phyloP scores from a whole-genome alignment of 2,797 vertebrate genomes.

The Falco cherrug region DNA sequence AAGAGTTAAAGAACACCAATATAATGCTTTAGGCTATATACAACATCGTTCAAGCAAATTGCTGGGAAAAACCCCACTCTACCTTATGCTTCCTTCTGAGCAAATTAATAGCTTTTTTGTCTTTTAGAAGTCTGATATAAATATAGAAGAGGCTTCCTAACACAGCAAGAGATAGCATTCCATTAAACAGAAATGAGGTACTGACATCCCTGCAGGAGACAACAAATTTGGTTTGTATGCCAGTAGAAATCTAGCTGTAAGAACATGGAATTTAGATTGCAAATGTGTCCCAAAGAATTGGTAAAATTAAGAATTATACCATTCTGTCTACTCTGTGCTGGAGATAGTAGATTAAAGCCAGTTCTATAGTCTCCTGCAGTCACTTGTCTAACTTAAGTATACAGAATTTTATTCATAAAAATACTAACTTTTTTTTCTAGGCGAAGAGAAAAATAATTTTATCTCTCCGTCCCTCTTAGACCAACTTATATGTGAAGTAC shows the following conservation, averaged over 20 bases:
- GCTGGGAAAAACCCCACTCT: accelerated
- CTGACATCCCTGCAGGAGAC: not conserved
- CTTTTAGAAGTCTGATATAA: not conserved
- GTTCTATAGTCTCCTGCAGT: not conserved
- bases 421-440: not conserved
- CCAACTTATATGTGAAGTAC: not conserved
- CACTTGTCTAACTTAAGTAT: not conserved
- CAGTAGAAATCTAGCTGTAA: not conserved
- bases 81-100: not conserved
- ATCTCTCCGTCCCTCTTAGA: not conserved
- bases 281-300: accelerated
- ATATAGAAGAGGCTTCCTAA: not conserved
- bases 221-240: not conserved
- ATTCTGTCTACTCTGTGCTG: not conserved
- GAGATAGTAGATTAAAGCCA: not conserved
- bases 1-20: not conserved
- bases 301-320: not conserved
- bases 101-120: not conserved
- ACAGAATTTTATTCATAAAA: not conserved
- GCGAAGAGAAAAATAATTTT: not conserved
- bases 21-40: not conserved
- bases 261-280: not conserved
- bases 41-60: not conserved
- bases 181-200: not conserved
- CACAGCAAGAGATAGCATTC: not conserved